Evolutionary conservation across 2,113 vertebrate genomes (phyloP).

Genomic region (Phylloscopus trochilus): DNA sequence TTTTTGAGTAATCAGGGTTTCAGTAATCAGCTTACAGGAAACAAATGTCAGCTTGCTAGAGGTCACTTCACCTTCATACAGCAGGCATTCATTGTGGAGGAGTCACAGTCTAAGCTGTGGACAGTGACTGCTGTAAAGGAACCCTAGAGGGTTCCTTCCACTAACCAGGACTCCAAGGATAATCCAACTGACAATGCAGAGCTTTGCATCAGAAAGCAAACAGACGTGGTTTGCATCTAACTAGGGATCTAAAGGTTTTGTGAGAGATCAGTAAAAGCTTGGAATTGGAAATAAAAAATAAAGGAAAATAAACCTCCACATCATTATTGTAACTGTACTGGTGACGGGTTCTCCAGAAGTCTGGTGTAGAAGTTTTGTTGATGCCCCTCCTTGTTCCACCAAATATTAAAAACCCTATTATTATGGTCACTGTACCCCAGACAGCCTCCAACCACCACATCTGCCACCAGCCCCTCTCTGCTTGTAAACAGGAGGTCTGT

Average conservation of each 20-base stretch:
- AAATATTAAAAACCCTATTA: background rate
- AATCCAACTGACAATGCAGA: background rate
- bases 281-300: background rate
- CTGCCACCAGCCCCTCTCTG: background rate
- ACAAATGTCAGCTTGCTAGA: background rate
- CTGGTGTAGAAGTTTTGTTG: background rate
- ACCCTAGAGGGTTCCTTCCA: background rate
- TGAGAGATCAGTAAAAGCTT: background rate
- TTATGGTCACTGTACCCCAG: background rate
- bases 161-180: background rate
- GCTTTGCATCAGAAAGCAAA: background rate
- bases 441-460: background rate
- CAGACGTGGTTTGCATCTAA: background rate
- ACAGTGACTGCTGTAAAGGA: background rate
- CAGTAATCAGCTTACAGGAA: background rate
- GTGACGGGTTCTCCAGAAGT: background rate
- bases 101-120: background rate
- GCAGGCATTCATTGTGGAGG: background rate
- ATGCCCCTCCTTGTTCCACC: background rate
- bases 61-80: background rate
- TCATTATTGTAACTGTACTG: background rate
- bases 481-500: background rate
- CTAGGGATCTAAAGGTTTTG: background rate
- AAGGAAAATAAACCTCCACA: background rate
- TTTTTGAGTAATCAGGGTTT: background rate